Conservation (phyloP, 2,113 vertebrate genomes). For the Taxidea taxus region DNA sequence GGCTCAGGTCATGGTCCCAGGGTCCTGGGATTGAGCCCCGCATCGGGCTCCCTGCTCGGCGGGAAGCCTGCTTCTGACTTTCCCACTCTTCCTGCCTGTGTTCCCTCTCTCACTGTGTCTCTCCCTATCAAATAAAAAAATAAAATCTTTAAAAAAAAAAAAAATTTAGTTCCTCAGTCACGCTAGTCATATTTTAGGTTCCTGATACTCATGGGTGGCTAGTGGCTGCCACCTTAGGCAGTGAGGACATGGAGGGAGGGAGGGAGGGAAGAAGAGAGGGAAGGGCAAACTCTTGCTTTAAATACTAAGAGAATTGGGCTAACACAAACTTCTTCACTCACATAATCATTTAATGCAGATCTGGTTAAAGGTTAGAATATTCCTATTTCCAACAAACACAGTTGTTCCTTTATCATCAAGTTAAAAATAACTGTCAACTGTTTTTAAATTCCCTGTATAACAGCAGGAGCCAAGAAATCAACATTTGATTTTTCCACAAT, state of each 20-base stretch:
- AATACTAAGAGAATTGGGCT: neutral
- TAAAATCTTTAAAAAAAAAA: too few relatives aligned
- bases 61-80: too few relatives aligned
- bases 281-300: neutral
- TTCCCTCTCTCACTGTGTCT: too few relatives aligned
- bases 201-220: neutral
- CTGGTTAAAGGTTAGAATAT: neutral
- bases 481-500: neutral
- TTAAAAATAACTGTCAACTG: neutral
- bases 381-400: neutral
- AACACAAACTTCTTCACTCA: neutral
- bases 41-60: too few relatives aligned
- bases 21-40: too few relatives aligned
- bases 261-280: neutral
- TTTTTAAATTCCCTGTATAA: neutral
- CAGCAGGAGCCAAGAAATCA: neutral
- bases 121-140: too few relatives aligned
- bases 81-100: too few relatives aligned
- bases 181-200: neutral
- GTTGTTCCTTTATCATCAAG: neutral
- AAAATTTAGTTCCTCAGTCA: neutral
- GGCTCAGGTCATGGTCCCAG: too few relatives aligned
- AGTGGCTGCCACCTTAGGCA: neutral
- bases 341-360: neutral
- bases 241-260: fast-evolving